Conservation (phyloP, 1,140 invertebrate genomes). For the Steinernema feltiae region DNA sequence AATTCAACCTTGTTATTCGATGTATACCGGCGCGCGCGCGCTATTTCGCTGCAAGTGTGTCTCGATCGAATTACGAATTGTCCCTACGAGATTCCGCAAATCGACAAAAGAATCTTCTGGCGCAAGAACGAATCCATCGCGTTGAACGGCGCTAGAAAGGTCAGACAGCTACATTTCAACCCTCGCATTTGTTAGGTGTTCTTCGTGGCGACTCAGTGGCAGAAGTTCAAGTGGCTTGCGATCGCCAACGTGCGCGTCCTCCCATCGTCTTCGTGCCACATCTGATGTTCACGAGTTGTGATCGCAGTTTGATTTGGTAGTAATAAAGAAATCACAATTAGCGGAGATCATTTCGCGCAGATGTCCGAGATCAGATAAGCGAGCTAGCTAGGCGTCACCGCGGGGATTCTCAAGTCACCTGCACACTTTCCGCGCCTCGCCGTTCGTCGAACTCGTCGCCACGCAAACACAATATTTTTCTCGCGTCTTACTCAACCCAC, state of each 20-base stretch:
- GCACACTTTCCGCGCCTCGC: not conserved
- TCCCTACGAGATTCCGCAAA: not conserved
- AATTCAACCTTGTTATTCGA: not conserved
- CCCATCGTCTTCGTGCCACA: not conserved
- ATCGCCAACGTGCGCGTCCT: constrained; percentile 3
- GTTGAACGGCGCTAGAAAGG: not conserved
- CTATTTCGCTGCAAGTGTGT: not conserved
- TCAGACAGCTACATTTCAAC: too few relatives aligned
- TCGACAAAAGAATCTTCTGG: constrained; percentile 7
- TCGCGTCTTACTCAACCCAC: not conserved
- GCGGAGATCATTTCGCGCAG: not conserved
- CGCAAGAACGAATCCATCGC: not conserved
- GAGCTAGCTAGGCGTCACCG: not conserved
- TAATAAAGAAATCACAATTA: not conserved
- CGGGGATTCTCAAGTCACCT: not conserved
- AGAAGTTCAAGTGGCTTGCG: constrained; percentile 8
- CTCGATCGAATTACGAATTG: not conserved
- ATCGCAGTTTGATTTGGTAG: not conserved
- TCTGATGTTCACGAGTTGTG: not conserved
- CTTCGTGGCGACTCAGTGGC: constrained; percentile 6
- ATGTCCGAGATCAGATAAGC: not conserved
- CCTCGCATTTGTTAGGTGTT: not conserved
- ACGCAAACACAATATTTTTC: not conserved
- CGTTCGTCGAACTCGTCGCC: not conserved
- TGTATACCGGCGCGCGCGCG: not conserved